Conservation (phyloP, 2,113 vertebrate species). For the Carlito syrichta region DNA sequence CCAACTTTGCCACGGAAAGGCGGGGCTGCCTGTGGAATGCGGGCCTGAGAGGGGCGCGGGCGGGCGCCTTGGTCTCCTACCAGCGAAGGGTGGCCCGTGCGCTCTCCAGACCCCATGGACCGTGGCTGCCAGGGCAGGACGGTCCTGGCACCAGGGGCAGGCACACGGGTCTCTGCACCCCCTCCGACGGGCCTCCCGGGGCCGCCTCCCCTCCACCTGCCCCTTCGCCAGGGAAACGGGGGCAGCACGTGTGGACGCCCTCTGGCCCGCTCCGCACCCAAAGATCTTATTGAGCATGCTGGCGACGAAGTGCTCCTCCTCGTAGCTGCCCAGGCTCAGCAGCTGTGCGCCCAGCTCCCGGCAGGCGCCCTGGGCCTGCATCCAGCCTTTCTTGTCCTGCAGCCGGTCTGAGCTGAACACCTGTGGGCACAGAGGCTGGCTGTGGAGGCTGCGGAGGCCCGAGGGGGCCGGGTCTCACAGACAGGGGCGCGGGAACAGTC, state of each 20-base stretch:
- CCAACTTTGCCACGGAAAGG: too few species aligned
- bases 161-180: neutral
- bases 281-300: constrained; percentile 92
- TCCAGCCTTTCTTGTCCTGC: constrained; percentile 92
- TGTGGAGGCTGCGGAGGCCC: neutral
- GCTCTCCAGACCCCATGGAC: neutral
- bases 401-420: constrained; percentile 89
- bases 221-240: neutral
- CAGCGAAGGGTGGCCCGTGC: neutral
- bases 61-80: neutral
- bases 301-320: constrained; percentile 92
- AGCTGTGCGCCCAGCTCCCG: constrained; percentile 90
- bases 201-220: neutral
- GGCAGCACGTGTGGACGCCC: rapidly evolving
- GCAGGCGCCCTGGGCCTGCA: constrained; percentile 90
- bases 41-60: neutral
- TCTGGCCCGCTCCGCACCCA: constrained; percentile 81
- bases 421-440: constrained; percentile 74
- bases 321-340: constrained; percentile 89
- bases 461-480: too few species aligned
- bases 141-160: neutral
- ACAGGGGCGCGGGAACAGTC: neutral
- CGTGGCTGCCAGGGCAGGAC: neutral
- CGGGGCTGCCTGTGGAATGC: too few species aligned
- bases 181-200: neutral